Base-by-base conservation (phyloP, 2,113 vertebrate species). In the Lagopus muta region DNA sequence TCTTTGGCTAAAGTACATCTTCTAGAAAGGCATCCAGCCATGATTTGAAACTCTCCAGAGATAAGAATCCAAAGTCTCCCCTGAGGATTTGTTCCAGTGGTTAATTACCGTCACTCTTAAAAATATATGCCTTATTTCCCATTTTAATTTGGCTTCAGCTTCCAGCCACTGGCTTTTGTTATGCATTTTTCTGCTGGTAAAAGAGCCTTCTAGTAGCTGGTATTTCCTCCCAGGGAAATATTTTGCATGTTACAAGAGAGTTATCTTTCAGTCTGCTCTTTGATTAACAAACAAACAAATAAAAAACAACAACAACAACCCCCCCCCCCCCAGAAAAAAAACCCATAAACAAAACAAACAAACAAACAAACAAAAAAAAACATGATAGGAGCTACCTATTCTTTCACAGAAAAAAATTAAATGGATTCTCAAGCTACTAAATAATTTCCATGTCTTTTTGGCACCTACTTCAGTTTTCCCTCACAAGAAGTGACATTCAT, bases 61-160 rank as follows among this genome's bases (percentile, higher is more conserved):
- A 58, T 32, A 72, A 62, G 69, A 94, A 91, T 86, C 28, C 77
- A 86, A 48, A 81, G 70, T 12, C 34, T 86, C 82, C 65, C 52
- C 65, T 54, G 92, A 88, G 91, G 58, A 91, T 86, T 96, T 76
- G 61, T 94, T 96, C 61, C 76, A 88, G 77, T 86, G 72, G 86
- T 84, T 96, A 95, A 94, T 94, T 91, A 95, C 65, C 27, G 17
- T 42, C 22, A 32, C 43, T 88, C 65, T 94, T 94, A 95, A 96
- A 94, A 94, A 92, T 90, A 88, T 79, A 94, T 90, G 57, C 43
- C 48, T 90, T 94, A 91, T 79, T 92, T 92, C 73, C 93, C 66
- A 86, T 91, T 90, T 95, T 92, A 88, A 94, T 95, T 90, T 79
- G 70, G 54, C 36, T 95, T 96, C 83, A 86, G 36, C 70, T 93